Conservation (phyloP, 2,888 invertebrate genomes). For the Syritta pipiens region DNA sequence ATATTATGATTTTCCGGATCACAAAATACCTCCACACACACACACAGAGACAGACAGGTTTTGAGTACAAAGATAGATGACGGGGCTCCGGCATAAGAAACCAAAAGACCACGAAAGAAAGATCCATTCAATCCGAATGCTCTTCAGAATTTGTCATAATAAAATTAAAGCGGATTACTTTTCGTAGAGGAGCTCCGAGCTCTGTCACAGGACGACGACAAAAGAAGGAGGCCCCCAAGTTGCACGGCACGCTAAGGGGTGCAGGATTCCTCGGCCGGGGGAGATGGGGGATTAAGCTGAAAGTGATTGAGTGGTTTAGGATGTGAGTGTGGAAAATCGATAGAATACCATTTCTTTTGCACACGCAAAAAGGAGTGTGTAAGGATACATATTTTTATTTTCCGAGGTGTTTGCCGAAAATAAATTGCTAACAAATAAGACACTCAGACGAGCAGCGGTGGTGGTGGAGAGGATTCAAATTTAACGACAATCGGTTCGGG, state of each 20-base stretch:
- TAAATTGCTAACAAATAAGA: constrained; percentile 35
- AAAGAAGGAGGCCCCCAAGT: neutral
- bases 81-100: constrained; percentile 42
- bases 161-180: constrained; percentile 68
- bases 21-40: constrained; percentile 28
- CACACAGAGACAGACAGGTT: neutral
- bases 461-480: too few relatives aligned
- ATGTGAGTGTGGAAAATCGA: constrained; percentile 33
- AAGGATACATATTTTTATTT: constrained; percentile 17
- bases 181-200: constrained; percentile 24
- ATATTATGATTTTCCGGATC: constrained; percentile 56
- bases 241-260: neutral
- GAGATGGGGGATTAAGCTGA: constrained; percentile 49
- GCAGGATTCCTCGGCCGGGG: constrained; percentile 1
- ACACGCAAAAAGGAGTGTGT: too few relatives aligned
- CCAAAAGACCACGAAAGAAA: constrained; percentile 54
- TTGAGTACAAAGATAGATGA: constrained; percentile 33
- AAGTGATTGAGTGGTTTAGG: constrained; percentile 56
- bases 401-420: constrained; percentile 10
- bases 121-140: constrained; percentile 58
- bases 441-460: constrained; percentile 7
- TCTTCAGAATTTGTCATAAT: constrained; percentile 66
- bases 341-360: constrained; percentile 1
- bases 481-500: neutral
- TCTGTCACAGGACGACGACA: neutral